Evolutionary conservation across 2,888 invertebrate genomes (phyloP), one percentile per base, ranked within the genome.

Genomic region (Luperina nickerlii): DNA sequence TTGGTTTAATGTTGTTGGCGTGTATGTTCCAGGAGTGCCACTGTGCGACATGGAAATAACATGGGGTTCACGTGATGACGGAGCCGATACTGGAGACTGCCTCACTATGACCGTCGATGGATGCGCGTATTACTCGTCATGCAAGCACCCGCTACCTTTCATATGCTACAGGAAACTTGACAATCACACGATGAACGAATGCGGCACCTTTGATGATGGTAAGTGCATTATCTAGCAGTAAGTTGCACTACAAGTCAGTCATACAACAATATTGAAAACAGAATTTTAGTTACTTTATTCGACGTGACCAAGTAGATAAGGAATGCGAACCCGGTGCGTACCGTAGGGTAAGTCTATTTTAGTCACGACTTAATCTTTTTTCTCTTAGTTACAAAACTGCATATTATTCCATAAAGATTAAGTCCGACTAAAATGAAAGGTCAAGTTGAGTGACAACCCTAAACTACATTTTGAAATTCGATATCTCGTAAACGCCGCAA

Each of bases 121-220:
- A 38, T 27, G 24, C 13, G 27, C 4, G 18, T 38, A 63, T 24
- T 81, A 81, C 45, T 38, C 45, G 0, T 65, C 81, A 13, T 79
- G 79, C 65, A 54, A 38, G 18, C 18, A 81, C 0, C 48, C 63
- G 2, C 27, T 74, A 7, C 65, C 74, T 9, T 79, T 38, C 82
- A 57, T 79, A 24, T 79, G 79, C 48, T 79, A 81, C 27, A 81
- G 27, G 54, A 79, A 81, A 79, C 63, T 63, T 45, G 54, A 24
- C 32, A 79, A 72, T 18, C 32, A 27, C 15, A 81, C 73, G 20
- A 15, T 81, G 63, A 81, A 79, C 74, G 79, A 79, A 66, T 79
- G 79, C 24, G 79, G 79, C 9, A 79, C 79, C 18, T 65, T 81
- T 18, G 79, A 81, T 71, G 1, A 63, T 27, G 54, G 79, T 79